Base-by-base conservation (phyloP, 2,113 vertebrate species). In the Campylomormyrus tamandua region DNA sequence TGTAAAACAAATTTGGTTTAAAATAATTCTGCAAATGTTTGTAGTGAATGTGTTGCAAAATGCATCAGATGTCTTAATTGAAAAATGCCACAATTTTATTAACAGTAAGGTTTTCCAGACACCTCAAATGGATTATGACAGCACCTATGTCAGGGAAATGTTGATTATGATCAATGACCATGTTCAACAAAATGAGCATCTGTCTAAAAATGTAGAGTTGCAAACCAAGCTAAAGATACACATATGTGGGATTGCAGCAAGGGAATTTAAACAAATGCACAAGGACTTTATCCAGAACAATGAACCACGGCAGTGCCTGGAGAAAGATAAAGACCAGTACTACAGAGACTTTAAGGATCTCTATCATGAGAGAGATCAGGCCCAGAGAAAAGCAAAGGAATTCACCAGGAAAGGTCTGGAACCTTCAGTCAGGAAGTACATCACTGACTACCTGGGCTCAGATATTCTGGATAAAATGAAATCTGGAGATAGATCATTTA, bases 321-420 rank as follows among this genome's bases (percentile, higher is more conserved):
- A 0, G 6, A 45, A 91, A 74, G 90, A 89, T 83, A 95, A 91
- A 88, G 19, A 90, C 0, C 93, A 2, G 48, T 94, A 92, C 21
- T 0, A 0, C 8, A 6, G 24, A 0, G 92, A 91, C 0, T 95
- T 95, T 3, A 92, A 93, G 90, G 95, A 95, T 24, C 66, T 95
- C 31, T 95, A 93, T 35, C 1, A 91, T 35, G 0, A 94, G 70
- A 87, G 90, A 87, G 92, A 95, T 56, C 94, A 95, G 90, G 92
- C 92, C n/a, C 92, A 93, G 89, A 95, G 92, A 19, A 95, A 95
- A 21, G 93, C 95, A 85, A 5, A 93, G 52, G 94, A 94, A 88
- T 95, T 95, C 2, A 92, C 91, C 1, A 3, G 85, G 0, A 0
- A 2, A 0, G 94, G 94, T 1, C 89, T 95, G 77, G 92, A 27